Base-by-base conservation (phyloP, 2,797 vertebrate genomes). In the Lophius americanus region DNA sequence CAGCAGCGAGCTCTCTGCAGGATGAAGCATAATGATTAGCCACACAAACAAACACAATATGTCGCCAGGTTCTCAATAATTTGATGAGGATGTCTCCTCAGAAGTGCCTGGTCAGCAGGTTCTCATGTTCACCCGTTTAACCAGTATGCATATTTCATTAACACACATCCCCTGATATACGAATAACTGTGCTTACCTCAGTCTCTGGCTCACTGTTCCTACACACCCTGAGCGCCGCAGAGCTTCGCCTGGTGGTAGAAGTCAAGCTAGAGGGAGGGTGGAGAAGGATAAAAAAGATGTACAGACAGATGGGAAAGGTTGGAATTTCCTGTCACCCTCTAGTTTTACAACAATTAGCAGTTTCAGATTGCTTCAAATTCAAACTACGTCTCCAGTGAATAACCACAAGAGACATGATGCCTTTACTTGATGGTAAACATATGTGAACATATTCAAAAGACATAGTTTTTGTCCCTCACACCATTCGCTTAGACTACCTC, bases 1-100 rank as follows among this genome's bases (percentile, higher is more conserved):
- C 96, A 99, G 89, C 97, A 99, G 63, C 96, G 96, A 63, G 98
- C 97, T 80, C 97, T 94, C 98, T 99, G 91, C 13, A 76, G 86
- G 60, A 73, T 48, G 79, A 69, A 64, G 71, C 9, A 78, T 8
- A 56, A 14, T 68, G 9, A 53, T 79, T 62, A 78, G 53, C 36
- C 6, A 9, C 66, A 44, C 36, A 53, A 2, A 70, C 32, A 51
- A n/a, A 58, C 38, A 44, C n/a, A 46, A 39, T 2, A 14, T 38
- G 10, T 62, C 23, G 56, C 50, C 48, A 7, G 51, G 32, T 64
- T 2, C 70, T 47, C 33, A 3, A 64, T 69, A 10, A 23, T 23
- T 23, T 23, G 23, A 23, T 23, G 23, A 23, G 23, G 23, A 23
- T 23, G 23, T 23, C 23, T 23, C 23, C 23, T 23, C 23, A 44